Evolutionary conservation across 2,113 vertebrate species (phyloP).

Genomic region (Antechinus flavipes): DNA sequence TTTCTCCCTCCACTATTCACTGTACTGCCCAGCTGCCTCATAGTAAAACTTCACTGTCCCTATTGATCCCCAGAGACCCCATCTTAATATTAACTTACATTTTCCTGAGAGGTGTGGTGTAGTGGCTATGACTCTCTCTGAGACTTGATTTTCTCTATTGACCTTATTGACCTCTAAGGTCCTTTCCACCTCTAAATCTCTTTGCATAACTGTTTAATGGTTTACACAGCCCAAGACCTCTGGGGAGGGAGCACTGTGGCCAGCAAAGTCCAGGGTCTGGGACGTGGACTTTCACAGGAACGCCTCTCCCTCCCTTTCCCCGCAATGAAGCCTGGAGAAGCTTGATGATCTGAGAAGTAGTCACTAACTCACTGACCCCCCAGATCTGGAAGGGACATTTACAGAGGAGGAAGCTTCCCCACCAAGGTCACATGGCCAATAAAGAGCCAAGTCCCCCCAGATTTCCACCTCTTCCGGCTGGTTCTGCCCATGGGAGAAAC

Average conservation of each 20-base stretch:
- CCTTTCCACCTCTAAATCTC: neutral
- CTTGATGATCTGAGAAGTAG: neutral
- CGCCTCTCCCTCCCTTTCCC: neutral
- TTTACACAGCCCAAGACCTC: neutral
- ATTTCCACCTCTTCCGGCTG: neutral
- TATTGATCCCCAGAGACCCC: neutral
- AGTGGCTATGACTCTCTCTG: neutral
- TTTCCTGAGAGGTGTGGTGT: neutral
- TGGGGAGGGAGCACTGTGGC: neutral
- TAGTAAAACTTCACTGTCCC: neutral
- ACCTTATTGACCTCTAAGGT: neutral
- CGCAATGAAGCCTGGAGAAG: neutral
- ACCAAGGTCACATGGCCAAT: slow-evolving; percentile 28
- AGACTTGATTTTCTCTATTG: neutral
- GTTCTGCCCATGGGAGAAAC: neutral
- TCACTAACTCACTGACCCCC: neutral
- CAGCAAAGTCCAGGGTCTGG: neutral
- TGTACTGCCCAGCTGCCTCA: neutral
- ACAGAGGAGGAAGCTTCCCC: slow-evolving; percentile 12
- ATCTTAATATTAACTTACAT: neutral
- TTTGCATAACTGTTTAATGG: neutral
- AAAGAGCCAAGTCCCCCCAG: neutral
- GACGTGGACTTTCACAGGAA: neutral
- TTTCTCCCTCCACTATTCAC: neutral
- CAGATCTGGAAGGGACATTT: neutral